Conservation (phyloP, 1,140 invertebrate species). For the Cyrtorhinus lividipennis region DNA sequence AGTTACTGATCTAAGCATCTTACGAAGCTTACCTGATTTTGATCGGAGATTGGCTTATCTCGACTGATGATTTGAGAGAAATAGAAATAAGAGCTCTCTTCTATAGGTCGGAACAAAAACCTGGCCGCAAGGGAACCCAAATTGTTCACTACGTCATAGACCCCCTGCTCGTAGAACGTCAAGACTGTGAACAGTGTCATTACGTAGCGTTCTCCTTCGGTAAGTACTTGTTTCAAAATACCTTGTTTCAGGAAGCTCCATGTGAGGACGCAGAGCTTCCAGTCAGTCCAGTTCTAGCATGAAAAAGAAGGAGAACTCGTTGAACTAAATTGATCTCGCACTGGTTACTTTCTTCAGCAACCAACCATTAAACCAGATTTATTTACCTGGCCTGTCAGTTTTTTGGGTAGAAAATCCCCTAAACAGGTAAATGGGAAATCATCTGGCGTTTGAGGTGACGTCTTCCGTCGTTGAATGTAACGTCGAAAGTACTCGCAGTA, state of each 20-base stretch:
- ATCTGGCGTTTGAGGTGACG: conserved; percentile 30
- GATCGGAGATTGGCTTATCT: conserved; percentile 49
- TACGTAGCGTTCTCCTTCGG: conserved; percentile 92
- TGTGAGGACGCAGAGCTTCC: conserved; percentile 39
- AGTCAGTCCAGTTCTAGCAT: conserved; percentile 24
- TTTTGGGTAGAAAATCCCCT: conserved; percentile 54
- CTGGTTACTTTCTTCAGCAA: too few species aligned
- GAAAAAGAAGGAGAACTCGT: too few species aligned
- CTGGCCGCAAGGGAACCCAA: conserved; percentile 88
- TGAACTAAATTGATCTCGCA: too few species aligned
- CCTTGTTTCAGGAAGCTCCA: conserved; percentile 90
- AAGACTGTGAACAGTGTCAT: conserved; percentile 91
- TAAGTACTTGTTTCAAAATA: conserved; percentile 84
- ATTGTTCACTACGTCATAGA: conserved; percentile 95
- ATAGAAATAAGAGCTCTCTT: conserved; percentile 91
- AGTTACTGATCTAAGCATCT: too few species aligned
- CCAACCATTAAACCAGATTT: too few species aligned
- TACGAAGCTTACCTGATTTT: conserved; percentile 48
- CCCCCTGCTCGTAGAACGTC: conserved; percentile 77
- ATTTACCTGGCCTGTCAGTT: conserved; percentile 34
- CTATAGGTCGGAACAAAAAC: conserved; percentile 92
- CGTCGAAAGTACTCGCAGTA: conserved; percentile 65
- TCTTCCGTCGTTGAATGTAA: conserved; percentile 51
- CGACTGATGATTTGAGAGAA: conserved; percentile 85
- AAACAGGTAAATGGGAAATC: conserved; percentile 62